Base-by-base conservation (phyloP, 2,888 invertebrate genomes). In the Aphrophora alni region DNA sequence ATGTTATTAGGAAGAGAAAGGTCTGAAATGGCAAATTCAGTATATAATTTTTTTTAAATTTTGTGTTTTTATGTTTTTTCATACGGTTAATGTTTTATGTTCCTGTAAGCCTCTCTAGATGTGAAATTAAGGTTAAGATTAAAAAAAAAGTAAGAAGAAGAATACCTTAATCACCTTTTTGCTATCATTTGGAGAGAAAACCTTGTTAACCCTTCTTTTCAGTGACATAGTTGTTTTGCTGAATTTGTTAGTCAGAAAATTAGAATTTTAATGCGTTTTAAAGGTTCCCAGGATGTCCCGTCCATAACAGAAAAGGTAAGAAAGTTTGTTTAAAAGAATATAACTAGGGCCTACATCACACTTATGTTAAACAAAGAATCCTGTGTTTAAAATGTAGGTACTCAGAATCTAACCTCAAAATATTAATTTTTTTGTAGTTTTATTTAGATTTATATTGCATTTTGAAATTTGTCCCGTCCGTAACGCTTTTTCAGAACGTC, bases 401-500 rank as follows among this genome's bases (percentile, higher is more conserved):
- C 38, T 70, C 38, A 38, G 38, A 77, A 77, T 24, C 38, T 38
- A 77, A 38, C 69, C 69, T 77, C 38, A 77, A 77, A 77, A 70
- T 77, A n/a, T 77, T 38, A 69, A 24, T n/a, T 77, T 77, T 33
- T 68, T 69, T 69, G 24, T 77, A 69, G 24, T 77, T 77, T 69
- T 77, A 69, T 77, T 77, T 77, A 21, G 24, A 77, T 33, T 77
- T 70, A 69, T 70, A 77, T 77, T 70, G 70, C 69, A 38, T 70
- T 77, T 77, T 69, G 69, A 70, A 70, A 76, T 68, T 21, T 76
- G 68, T 76, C 76, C 76, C 76, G 76, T 76, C 76, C 28, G 28
- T 68, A 68, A 76, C 76, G 68, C 76, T 69, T 76, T 28, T 76
- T 76, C 76, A 76, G 75, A 75, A 75, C 44, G n/a, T 75, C 75